Evolutionary conservation across 1,140 invertebrate species (phyloP).

Genomic region (Trichonephila clavipes): DNA sequence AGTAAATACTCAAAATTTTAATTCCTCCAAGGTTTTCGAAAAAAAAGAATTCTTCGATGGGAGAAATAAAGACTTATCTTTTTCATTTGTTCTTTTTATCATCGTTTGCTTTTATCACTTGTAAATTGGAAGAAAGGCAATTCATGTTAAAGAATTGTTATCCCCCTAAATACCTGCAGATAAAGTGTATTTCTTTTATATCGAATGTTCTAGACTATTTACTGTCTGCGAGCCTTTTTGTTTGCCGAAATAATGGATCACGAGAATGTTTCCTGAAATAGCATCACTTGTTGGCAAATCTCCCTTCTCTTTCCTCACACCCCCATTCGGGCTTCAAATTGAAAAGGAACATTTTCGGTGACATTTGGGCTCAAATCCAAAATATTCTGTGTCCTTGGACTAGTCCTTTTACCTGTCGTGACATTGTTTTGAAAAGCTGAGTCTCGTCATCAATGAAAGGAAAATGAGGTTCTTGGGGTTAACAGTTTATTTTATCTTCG

Average conservation of each 20-base stretch:
- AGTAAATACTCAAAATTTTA: not conserved
- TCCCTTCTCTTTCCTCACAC: constrained; percentile 38
- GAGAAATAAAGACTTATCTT: not conserved
- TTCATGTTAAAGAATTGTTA: not conserved
- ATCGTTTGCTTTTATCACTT: not conserved
- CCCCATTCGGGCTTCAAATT: constrained; percentile 22
- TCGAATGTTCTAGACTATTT: constrained; percentile 12
- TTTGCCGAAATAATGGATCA: constrained; percentile 51
- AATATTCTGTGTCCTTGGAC: constrained; percentile 50
- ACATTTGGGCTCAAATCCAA: constrained; percentile 45
- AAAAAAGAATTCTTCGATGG: not conserved
- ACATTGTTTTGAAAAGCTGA: constrained; percentile 54
- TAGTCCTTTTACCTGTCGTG: constrained; percentile 65
- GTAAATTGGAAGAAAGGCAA: not conserved
- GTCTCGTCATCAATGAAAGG: not conserved
- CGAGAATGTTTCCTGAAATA: constrained; percentile 46
- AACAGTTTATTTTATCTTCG: too few relatives aligned
- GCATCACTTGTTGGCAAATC: constrained; percentile 61
- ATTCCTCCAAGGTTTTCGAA: not conserved
- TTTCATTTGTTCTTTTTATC: not conserved
- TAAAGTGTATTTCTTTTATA: not conserved
- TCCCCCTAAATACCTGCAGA: not conserved
- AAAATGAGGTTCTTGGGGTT: not conserved
- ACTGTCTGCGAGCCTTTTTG: constrained; percentile 30
- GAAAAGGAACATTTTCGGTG: constrained; percentile 46